Evolutionary conservation across 2,888 invertebrate species (phyloP).

Genomic region (Dinocampus coccinellae): DNA sequence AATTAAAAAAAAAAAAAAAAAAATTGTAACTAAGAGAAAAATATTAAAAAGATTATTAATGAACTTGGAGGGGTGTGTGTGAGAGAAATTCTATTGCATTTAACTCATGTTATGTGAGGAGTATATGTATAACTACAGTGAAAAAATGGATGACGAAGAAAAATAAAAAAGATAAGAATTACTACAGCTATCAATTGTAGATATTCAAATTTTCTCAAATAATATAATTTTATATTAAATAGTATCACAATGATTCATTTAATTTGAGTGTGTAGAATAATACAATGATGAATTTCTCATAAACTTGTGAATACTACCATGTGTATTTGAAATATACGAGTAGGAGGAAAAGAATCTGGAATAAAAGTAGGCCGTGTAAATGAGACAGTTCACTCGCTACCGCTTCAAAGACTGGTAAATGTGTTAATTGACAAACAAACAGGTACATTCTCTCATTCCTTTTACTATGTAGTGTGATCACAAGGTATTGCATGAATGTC

Average conservation of each 20-base stretch:
- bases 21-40: too few species aligned
- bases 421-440: conserved; percentile 64
- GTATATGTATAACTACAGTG: neutral
- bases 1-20: too few species aligned
- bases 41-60: too few species aligned
- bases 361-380: conserved; percentile 61
- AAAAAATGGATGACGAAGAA: neutral
- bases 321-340: neutral
- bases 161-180: neutral
- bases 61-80: too few species aligned
- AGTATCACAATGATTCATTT: neutral
- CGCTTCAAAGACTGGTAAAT: conserved; percentile 48
- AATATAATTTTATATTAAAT: neutral
- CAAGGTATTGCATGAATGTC: conserved; percentile 2
- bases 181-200: neutral
- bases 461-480: conserved; percentile 16
- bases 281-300: neutral
- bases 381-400: conserved; percentile 49
- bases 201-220: neutral
- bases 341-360: conserved; percentile 30
- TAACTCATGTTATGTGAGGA: neutral
- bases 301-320: neutral
- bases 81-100: conserved; percentile 5
- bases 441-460: conserved; percentile 52
- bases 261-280: neutral